phyloP scores from a whole-genome alignment of 53 echinoderm and acorn worm species.

The Zoroaster sp. region DNA sequence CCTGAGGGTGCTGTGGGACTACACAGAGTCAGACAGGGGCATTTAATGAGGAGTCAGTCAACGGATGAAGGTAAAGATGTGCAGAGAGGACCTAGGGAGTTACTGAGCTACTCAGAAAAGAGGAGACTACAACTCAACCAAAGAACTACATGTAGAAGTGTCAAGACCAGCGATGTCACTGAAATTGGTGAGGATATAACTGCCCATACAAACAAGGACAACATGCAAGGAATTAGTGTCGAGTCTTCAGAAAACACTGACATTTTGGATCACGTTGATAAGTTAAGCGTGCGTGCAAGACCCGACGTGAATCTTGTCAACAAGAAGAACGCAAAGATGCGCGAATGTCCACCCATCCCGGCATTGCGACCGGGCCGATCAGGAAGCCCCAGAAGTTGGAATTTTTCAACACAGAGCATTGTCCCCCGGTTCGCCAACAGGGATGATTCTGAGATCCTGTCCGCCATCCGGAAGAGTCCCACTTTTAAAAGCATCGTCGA shows the following conservation, averaged over 20 bases:
- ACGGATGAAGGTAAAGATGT: conserved; percentile 22
- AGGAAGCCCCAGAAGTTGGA: conserved; percentile 55
- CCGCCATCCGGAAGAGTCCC: conserved; percentile 55
- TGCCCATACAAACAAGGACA: not conserved
- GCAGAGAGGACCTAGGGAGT: conserved; percentile 6
- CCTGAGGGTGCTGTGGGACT: not conserved
- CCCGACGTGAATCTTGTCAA: not conserved
- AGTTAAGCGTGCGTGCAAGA: conserved; percentile 55
- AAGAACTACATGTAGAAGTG: not conserved
- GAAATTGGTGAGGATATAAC: not conserved
- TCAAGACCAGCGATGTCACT: not conserved
- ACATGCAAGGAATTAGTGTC: not conserved
- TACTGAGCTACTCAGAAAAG: not conserved
- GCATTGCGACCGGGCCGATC: conserved; percentile 5
- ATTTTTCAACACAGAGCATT: conserved; percentile 61
- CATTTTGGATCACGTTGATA: conserved; percentile 35
- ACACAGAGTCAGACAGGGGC: not conserved
- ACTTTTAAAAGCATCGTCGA: conserved; percentile 1
- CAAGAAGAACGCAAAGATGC: conserved; percentile 31
- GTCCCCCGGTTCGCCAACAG: conserved; percentile 62
- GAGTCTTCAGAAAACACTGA: not conserved
- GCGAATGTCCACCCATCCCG: not conserved
- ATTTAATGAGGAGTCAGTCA: conserved; percentile 16
- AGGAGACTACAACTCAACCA: conserved; percentile 3
- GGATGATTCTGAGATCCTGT: conserved; percentile 48